Evolutionary conservation across 2,113 vertebrate genomes (phyloP).

Genomic region (Prinia subflava): DNA sequence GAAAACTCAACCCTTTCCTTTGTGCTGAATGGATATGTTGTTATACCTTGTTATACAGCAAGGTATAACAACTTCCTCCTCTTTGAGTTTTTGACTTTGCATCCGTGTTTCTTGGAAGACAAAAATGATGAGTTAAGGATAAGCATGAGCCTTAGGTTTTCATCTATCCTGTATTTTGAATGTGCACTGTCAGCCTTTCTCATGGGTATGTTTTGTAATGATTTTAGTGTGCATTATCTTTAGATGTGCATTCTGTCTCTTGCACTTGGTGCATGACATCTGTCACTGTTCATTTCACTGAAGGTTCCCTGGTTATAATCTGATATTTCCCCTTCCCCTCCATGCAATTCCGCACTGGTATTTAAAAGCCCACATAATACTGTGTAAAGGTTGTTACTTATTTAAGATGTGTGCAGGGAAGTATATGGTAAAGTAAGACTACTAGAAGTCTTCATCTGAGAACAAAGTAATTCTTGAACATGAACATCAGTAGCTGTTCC

Average conservation of each 20-base stretch:
- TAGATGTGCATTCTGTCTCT: background rate
- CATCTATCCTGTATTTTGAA: background rate
- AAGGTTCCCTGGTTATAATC: background rate
- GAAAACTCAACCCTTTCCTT: background rate
- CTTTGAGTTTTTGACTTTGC: background rate
- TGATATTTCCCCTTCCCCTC: background rate
- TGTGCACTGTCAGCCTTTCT: background rate
- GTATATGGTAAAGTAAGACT: background rate
- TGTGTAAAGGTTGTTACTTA: background rate
- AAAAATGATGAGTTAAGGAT: background rate
- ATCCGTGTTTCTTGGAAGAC: background rate
- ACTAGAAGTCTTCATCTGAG: background rate
- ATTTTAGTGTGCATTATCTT: slow-evolving; percentile 12
- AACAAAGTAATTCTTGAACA: background rate
- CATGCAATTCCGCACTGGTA: background rate
- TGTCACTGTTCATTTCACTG: background rate
- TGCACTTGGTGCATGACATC: background rate
- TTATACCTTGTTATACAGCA: too few relatives aligned
- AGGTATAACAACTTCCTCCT: background rate
- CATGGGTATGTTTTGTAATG: background rate
- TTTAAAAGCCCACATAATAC: background rate
- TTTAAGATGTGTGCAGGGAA: background rate
- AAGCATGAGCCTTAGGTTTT: background rate
- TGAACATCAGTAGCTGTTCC: background rate
- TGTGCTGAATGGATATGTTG: background rate